Conservation (phyloP, 2,888 invertebrate species). For the Nowickia ferox region DNA sequence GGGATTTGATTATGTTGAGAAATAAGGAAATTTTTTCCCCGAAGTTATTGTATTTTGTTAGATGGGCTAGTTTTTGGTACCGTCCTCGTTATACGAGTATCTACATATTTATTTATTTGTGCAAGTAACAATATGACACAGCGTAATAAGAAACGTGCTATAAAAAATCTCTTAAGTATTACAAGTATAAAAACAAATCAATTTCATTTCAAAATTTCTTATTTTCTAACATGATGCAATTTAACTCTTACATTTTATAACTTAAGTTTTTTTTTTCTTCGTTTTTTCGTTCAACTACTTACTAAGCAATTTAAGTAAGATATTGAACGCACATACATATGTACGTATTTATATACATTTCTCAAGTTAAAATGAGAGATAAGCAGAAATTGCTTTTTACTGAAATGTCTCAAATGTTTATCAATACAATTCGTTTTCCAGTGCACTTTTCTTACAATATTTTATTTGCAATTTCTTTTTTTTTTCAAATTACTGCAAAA, state of each 20-base stretch:
- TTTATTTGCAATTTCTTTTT: background rate
- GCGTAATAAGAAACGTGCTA: constrained; percentile 59
- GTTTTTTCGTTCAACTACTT: constrained; percentile 21
- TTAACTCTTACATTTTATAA: constrained; percentile 23
- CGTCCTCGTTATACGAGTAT: no score
- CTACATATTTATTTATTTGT: constrained; percentile 8
- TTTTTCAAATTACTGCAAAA: constrained; percentile 54
- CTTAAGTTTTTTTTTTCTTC: background rate
- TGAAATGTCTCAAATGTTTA: constrained; percentile 64
- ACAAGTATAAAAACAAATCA: constrained; percentile 59
- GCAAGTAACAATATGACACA: background rate
- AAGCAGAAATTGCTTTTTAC: constrained; percentile 69
- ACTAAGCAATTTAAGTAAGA: constrained; percentile 60
- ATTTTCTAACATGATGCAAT: constrained; percentile 46
- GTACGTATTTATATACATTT: constrained; percentile 2
- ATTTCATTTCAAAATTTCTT: constrained; percentile 54
- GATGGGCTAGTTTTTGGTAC: no score
- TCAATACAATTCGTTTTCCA: constrained; percentile 61
- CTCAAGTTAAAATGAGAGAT: constrained; percentile 69
- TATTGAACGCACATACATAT: constrained; percentile 40
- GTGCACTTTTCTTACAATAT: constrained; percentile 38
- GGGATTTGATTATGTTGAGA: no score
- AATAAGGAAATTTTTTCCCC: no score
- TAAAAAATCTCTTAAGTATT: constrained; percentile 47
- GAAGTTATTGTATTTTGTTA: no score